Evolutionary conservation across 2,888 invertebrate genomes (phyloP).

Genomic region (Acrobasis consociella): DNA sequence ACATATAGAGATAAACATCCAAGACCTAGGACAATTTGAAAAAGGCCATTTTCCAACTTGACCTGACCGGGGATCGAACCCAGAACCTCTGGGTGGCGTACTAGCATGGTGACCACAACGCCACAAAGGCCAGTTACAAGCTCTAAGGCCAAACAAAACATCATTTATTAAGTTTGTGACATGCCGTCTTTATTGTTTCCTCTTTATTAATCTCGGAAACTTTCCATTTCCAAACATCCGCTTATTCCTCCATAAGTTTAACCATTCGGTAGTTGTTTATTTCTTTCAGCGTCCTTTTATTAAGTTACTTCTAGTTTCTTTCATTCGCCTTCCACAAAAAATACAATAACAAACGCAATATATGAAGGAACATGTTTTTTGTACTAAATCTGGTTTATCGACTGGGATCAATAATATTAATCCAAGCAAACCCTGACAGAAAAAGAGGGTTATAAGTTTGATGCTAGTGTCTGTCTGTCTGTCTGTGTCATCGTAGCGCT

Average conservation of each 20-base stretch:
- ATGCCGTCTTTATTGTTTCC: not conserved
- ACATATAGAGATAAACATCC: too few species aligned
- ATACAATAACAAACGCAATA: not conserved
- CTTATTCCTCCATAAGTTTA: slow-evolving; percentile 13
- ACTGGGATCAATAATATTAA: too few species aligned
- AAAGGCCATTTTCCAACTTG: too few species aligned
- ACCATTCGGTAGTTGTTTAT: slow-evolving; percentile 15
- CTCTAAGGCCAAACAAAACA: not conserved
- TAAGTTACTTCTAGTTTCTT: slow-evolving; percentile 3
- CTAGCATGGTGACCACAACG: too few species aligned
- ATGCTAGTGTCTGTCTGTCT: too few species aligned
- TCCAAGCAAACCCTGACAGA: too few species aligned
- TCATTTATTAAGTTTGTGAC: not conserved
- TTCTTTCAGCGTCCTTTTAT: slow-evolving; percentile 10
- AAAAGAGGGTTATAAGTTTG: too few species aligned
- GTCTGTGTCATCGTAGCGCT: too few species aligned
- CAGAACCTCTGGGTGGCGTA: too few species aligned
- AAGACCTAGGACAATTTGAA: too few species aligned
- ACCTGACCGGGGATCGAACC: too few species aligned
- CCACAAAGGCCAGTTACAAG: too few species aligned
- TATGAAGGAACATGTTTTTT: not conserved
- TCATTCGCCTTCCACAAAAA: slow-evolving; percentile 1
- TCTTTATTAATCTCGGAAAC: slow-evolving; percentile 22
- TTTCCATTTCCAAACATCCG: slow-evolving; percentile 20
- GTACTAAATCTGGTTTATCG: not conserved